Evolutionary conservation across 1,140 invertebrate genomes (phyloP), one percentile per base, ranked within the genome.

Genomic region (Euborellia annulipes): DNA sequence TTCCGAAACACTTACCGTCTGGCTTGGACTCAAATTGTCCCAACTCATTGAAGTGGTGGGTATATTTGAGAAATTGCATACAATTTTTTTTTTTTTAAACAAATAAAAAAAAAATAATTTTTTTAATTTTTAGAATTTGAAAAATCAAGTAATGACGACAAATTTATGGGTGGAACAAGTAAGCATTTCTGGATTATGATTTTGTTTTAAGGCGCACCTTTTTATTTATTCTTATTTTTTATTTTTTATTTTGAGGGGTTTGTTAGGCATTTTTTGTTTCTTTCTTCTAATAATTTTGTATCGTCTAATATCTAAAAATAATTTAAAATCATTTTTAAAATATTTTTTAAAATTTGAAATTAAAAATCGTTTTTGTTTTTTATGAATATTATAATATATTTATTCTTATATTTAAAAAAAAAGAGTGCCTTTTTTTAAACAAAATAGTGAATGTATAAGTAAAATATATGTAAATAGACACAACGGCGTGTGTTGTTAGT

Each of bases 141-240:
- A 89, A 61, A 92, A 89, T 64, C 89, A 94, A 66, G 85, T 94
- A 32, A 92, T 94, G 86, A 94, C 89, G 9, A 92, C 89, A 1
- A 94, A 93, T 62, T 72, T 94, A 13, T 93, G 89, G 90, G 82
- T 94, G 3, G 84, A 90, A 54, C 85, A 87, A 74, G 83, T 85
- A 62, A 62, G 50, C 53, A 43, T 6, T 2, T 3, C 18, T 42
- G 23, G 13, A 36, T 14, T n/a, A 41, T 22, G 37, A 17, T 45
- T 45, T 27, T 11, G 46, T 43, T 13, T 34, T 13, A 9, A 16
- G 8, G 6, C 14, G 2, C 8, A 37, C 32, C 4, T 36, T 44
- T 4, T 16, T 17, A 36, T 36, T 37, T 2, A n/a, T 17, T 9
- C 13, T 39, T n/a, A 7, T 17, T 8, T 17, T 36, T n/a, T n/a